phyloP scores from a whole-genome alignment of 37 sponge, comb jelly and placozoan species.

The Aphrocallistes beatrix region DNA sequence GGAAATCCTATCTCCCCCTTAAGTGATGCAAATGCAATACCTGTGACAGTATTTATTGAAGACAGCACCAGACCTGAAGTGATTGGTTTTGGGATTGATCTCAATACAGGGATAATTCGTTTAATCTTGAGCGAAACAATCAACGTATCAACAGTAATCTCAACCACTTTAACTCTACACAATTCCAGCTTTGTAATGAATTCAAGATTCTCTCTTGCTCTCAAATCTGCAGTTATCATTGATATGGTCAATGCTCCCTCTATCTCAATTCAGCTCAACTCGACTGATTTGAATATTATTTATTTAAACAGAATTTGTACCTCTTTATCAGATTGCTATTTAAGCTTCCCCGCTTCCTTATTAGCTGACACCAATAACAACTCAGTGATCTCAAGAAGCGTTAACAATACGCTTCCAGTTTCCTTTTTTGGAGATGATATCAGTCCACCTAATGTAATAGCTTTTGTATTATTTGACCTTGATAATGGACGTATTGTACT shows the following conservation, averaged over 20 bases:
- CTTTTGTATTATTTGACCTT: conserved; percentile 40
- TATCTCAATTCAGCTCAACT: conserved; percentile 4
- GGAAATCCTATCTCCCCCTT: conserved; percentile 29
- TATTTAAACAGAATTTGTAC: neutral
- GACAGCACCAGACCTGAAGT: conserved; percentile 56
- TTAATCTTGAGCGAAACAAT: conserved; percentile 64
- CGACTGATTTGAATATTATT: conserved; percentile 17
- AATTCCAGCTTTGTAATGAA: neutral
- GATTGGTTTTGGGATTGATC: conserved; percentile 45
- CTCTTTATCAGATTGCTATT: neutral
- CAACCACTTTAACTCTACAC: conserved; percentile 42
- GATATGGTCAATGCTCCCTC: neutral
- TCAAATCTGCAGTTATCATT: neutral
- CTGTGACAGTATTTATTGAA: conserved; percentile 25
- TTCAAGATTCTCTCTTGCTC: neutral
- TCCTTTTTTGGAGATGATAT: neutral
- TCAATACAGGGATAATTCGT: conserved; percentile 37
- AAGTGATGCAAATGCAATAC: conserved; percentile 23
- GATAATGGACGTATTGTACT: conserved; percentile 39
- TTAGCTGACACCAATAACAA: neutral
- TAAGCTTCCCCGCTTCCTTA: neutral
- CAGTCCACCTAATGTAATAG: conserved; percentile 30
- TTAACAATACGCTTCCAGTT: neutral
- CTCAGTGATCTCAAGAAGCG: neutral
- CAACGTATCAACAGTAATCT: conserved; percentile 23